Evolutionary conservation across 2,113 vertebrate genomes (phyloP), one percentile per base, ranked within the genome.

Genomic region (Brachyistius frenatus): DNA sequence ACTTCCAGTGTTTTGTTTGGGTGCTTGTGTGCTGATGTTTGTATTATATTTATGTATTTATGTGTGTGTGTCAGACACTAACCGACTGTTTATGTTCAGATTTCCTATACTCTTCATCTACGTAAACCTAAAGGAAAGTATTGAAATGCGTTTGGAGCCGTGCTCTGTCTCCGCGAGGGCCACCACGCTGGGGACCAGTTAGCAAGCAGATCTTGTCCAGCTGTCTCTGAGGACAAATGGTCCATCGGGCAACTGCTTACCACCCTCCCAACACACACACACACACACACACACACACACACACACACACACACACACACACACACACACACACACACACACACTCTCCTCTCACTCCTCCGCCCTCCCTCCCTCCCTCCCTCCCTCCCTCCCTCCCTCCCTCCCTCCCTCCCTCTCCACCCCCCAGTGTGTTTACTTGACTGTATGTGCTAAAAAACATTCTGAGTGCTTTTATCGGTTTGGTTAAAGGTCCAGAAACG

Each of bases 211-310:
- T 76, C 68, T 44, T 31, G 58, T 82, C 87, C 94, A 94, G 94
- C 94, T 95, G 94, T 93, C 89, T 78, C 66, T 67, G 70, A 88
- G 83, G 85, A 93, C 94, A 95, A 93, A 93, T 94, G 93, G 77
- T 88, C 80, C 79, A 91, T 78, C 80, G 75, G 83, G 86, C 94
- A 93, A 94, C 94, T 94, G 94, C 91, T 86, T 73, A 36, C n/a
- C 23, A 36, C 74, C 10, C 53, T 7, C 53, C 60, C 81, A 7
- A 14, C 49, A 7, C 49, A 15, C 49, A 5, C 23, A 47, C 76
- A 32, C 72, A 44, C 53, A 46, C 49, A 15, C 49, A 5, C 23
- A 47, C 76, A 32, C 72, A 44, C 53, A 23, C 44, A 46, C 44
- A 7, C 7, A 9, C 44, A 46, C 44, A 5, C 23, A 47, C 76